Evolutionary conservation across 2,888 invertebrate genomes (phyloP).

Genomic region (Cheilosia scutellata): DNA sequence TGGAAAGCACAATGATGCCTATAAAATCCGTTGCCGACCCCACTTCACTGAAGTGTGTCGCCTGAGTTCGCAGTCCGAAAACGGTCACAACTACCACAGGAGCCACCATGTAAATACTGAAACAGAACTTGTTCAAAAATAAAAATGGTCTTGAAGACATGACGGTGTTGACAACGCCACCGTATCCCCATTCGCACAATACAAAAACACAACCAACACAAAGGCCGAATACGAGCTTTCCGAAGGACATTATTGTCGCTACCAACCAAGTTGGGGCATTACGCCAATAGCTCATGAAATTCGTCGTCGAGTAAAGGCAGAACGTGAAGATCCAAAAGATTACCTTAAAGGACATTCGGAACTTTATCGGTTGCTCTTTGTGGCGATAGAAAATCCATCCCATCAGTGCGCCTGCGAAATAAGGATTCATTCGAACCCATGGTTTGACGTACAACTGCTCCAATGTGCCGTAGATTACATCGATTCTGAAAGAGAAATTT

Average conservation of each 20-base stretch:
- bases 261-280: slow-evolving; percentile 79
- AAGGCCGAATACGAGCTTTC: slow-evolving; percentile 80
- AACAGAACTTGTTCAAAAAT: slow-evolving; percentile 80
- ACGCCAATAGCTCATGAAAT: slow-evolving; percentile 81
- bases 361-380: slow-evolving; percentile 56
- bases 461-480: slow-evolving; percentile 79
- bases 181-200: slow-evolving; percentile 79
- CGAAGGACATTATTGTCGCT: slow-evolving; percentile 80
- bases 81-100: slow-evolving; percentile 78
- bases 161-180: slow-evolving; percentile 77
- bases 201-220: slow-evolving; percentile 79
- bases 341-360: slow-evolving; percentile 52
- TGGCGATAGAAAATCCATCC: slow-evolving; percentile 78
- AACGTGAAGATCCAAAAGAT: slow-evolving; percentile 78
- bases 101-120: slow-evolving; percentile 80
- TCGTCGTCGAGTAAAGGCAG: slow-evolving; percentile 78
- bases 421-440: slow-evolving; percentile 80
- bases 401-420: slow-evolving; percentile 79
- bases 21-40: slow-evolving; percentile 78
- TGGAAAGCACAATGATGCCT: slow-evolving; percentile 77
- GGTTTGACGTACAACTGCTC: slow-evolving; percentile 80
- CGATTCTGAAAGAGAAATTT: slow-evolving; percentile 76
- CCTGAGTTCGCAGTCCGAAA: slow-evolving; percentile 78
- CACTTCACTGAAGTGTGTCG: slow-evolving; percentile 79
- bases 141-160: slow-evolving; percentile 79